Percentiles rank a stretch among this genome's conserved stretches.
These are phyloP conservation scores for Paraescarpia echinospica DNA, from an alignment of 1,140 invertebrate genomes.

Conservation along the genomic window DNA sequence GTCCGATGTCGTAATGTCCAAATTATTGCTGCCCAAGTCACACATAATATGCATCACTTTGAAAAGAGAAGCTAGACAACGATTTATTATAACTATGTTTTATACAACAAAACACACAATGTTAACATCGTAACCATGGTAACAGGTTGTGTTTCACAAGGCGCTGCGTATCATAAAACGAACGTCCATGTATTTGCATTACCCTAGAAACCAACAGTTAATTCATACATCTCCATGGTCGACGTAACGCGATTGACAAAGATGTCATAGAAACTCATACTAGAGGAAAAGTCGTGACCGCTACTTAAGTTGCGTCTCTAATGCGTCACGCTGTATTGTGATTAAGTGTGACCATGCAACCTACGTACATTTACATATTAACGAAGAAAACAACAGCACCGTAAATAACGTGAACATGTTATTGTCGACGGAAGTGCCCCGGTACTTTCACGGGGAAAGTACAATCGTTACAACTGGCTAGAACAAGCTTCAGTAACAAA, in stretches of 20 bases:
- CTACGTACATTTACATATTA: not conserved
- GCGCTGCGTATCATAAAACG: not conserved
- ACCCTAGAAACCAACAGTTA: not conserved
- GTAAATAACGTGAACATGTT: too few species aligned
- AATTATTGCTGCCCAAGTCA: not conserved
- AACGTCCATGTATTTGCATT: not conserved
- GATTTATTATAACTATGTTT: not conserved
- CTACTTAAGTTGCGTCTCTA: not conserved
- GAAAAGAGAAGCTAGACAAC: not conserved
- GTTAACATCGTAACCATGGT: not conserved
- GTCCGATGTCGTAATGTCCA: not conserved
- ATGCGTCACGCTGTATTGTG: not conserved
- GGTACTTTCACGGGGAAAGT: not conserved
- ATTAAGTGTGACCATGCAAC: not conserved
- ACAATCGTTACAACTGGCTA: not conserved
- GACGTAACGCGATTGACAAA: not conserved
- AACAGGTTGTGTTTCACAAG: not conserved
- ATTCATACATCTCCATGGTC: not conserved
- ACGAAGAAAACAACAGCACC: too few species aligned
- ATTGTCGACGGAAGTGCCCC: not conserved
- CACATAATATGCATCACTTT: not conserved
- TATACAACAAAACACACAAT: constrained; percentile 1
- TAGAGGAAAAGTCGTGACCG: not conserved
- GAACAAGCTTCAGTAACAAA: not conserved
- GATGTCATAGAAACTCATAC: not conserved